Evolutionary conservation across 1,140 invertebrate genomes (phyloP).

Genomic region (Microplitis mediator): DNA sequence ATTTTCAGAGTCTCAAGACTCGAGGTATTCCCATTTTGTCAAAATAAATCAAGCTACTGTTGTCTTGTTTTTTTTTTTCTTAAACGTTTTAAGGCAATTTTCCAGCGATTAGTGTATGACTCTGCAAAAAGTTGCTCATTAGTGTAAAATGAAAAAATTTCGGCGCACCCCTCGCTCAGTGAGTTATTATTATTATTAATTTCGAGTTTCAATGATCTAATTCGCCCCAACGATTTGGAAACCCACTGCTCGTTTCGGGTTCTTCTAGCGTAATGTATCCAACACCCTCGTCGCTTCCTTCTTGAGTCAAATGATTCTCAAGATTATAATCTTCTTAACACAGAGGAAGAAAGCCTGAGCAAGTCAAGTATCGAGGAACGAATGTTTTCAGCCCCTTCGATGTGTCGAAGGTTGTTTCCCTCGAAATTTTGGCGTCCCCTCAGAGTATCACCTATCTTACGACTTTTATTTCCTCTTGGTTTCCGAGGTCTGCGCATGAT

Average conservation of each 20-base stretch:
- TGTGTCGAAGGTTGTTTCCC: not conserved
- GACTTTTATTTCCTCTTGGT: not conserved
- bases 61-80: too few relatives aligned
- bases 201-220: too few relatives aligned
- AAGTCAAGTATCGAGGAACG: not conserved
- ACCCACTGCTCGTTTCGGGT: not conserved
- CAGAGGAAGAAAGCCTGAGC: slow-evolving; percentile 31
- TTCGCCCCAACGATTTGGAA: too few relatives aligned
- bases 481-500: not conserved
- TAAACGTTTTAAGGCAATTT: too few relatives aligned
- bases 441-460: not conserved
- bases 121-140: too few relatives aligned
- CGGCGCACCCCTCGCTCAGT: too few relatives aligned
- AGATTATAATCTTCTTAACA: slow-evolving; percentile 51
- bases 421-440: not conserved
- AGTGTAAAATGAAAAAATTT: too few relatives aligned
- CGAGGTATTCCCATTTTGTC: too few relatives aligned
- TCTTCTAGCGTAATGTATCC: not conserved
- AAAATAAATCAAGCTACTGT: too few relatives aligned
- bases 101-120: too few relatives aligned
- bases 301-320: slow-evolving; percentile 48
- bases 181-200: too few relatives aligned
- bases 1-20: too few relatives aligned
- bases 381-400: not conserved
- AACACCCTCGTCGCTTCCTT: not conserved